These are phyloP conservation scores for roundworm (Caenorhabditis elegans) DNA, from an alignment of 1,140 invertebrate genomes.

Conservation along the genomic window DNA sequence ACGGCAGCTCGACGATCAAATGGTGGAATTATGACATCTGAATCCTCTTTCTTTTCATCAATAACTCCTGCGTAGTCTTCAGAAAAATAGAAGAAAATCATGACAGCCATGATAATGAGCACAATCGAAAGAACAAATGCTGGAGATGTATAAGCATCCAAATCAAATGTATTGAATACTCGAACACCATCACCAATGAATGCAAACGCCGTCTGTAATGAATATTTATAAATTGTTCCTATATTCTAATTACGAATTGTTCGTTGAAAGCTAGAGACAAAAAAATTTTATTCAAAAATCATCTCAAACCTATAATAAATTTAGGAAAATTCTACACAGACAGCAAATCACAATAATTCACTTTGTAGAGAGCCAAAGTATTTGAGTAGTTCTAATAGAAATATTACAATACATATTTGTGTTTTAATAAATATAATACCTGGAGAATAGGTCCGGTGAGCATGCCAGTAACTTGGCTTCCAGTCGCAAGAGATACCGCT, in stretches of 20 bases:
- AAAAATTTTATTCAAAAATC: too few relatives aligned
- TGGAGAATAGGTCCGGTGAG: conserved; percentile 24
- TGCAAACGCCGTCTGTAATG: not conserved
- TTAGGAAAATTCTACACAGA: too few relatives aligned
- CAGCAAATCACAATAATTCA: too few relatives aligned
- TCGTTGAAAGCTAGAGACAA: too few relatives aligned
- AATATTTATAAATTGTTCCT: not conserved
- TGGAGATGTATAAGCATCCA: conserved; percentile 37
- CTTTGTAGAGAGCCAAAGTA: too few relatives aligned
- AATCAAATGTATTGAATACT: conserved; percentile 23
- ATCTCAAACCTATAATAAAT: too few relatives aligned
- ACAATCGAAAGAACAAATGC: conserved; percentile 17
- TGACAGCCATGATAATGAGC: not conserved
- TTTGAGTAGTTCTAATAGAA: too few relatives aligned
- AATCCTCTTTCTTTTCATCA: conserved; percentile 27
- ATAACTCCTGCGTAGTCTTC: conserved; percentile 39
- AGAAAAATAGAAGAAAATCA: conserved; percentile 31
- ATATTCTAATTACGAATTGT: too few relatives aligned
- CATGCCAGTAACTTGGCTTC: conserved; percentile 31
- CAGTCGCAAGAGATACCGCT: conserved; percentile 34
- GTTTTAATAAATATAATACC: not conserved
- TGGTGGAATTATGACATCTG: conserved; percentile 20
- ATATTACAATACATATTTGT: too few relatives aligned
- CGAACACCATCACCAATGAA: conserved; percentile 12
- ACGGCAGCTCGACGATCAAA: conserved; percentile 29